A percentile compares a stretch with the other conserved stretches of the same genome.
Evolutionary conservation across 1,140 invertebrate species (phyloP).

Genomic region (Helicorthomorpha holstii): DNA sequence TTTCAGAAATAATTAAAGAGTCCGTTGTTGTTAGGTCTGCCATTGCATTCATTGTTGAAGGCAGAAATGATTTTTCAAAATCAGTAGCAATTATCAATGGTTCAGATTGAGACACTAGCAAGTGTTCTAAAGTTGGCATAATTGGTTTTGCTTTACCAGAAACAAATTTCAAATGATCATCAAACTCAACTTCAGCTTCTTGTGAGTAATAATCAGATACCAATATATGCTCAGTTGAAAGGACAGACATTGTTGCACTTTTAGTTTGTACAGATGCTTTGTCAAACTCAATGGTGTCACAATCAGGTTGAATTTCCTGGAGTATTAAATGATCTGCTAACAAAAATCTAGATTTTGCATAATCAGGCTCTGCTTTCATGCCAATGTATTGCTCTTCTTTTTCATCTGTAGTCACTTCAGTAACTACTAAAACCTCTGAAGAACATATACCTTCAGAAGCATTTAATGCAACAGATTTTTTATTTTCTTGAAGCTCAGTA

Average conservation of each 20-base stretch:
- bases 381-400: neutral
- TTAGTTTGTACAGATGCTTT: neutral
- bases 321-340: neutral
- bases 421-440: neutral
- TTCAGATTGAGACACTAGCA: neutral
- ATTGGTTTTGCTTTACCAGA: neutral
- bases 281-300: neutral
- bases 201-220: neutral
- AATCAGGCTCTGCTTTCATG: neutral
- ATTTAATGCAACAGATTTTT: neutral
- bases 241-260: neutral
- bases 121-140: neutral
- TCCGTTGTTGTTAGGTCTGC: too few relatives aligned
- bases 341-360: neutral
- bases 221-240: neutral
- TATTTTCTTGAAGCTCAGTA: neutral
- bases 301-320: neutral
- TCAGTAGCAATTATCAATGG: neutral
- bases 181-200: neutral
- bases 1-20: neutral
- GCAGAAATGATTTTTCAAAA: too few relatives aligned
- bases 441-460: neutral
- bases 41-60: too few relatives aligned
- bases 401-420: neutral
- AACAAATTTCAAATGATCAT: neutral